phyloP scores from a whole-genome alignment of 2,888 invertebrate species.

The Glaucopsyche alexis region DNA sequence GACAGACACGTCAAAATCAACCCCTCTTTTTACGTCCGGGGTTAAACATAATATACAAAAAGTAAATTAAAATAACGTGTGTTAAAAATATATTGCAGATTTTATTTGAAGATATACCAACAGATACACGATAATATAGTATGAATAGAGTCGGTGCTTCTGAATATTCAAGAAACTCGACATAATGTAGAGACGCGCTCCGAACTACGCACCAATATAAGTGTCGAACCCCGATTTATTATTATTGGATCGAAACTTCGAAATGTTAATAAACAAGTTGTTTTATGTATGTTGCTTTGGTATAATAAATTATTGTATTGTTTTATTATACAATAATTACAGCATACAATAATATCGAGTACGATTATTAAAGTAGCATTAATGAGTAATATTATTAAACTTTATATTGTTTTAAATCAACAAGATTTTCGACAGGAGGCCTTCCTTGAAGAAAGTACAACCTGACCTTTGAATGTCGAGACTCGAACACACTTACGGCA shows the following conservation, averaged over 20 bases:
- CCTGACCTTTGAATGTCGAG: conserved; percentile 19
- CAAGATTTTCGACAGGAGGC: background rate
- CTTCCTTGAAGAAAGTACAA: conserved; percentile 19
- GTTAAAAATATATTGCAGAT: no score
- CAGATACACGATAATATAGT: background rate
- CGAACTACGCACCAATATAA: background rate
- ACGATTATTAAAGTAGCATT: no score
- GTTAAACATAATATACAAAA: no score
- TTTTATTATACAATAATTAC: no score
- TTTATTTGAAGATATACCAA: background rate
- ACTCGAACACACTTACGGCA: background rate
- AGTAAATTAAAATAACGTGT: no score
- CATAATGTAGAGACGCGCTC: background rate
- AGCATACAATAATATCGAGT: no score
- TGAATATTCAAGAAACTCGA: background rate
- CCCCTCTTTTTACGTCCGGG: no score
- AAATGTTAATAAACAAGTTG: background rate
- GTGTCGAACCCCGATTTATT: background rate
- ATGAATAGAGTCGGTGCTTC: background rate
- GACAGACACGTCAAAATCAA: no score
- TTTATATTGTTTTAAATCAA: background rate
- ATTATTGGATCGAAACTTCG: background rate
- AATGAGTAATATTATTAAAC: no score
- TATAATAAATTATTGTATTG: background rate
- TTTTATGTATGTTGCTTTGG: background rate